Conservation (phyloP, 2,888 invertebrate genomes). For the Leptogaster cylindrica region DNA sequence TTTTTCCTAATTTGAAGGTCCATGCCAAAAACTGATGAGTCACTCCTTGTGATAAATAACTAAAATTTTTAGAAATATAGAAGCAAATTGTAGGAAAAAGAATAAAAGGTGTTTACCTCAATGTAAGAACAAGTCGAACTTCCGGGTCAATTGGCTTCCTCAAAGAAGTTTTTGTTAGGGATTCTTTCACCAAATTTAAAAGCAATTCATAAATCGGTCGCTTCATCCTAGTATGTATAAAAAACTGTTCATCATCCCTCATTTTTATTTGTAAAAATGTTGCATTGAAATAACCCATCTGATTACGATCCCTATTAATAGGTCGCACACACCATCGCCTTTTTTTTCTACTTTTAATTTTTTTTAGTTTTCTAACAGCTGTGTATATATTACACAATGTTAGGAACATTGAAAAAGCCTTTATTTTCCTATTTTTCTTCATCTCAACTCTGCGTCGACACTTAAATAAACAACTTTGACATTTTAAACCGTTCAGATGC, state of each 20-base stretch:
- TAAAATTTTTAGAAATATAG: not conserved
- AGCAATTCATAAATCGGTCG: not conserved
- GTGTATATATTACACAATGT: not conserved
- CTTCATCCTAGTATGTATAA: no score
- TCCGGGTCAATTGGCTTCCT: not conserved
- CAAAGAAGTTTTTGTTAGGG: not conserved
- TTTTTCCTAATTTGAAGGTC: constrained; percentile 36
- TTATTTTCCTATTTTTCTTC: no score
- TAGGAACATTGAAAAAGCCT: not conserved
- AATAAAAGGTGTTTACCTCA: not conserved
- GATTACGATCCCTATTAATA: not conserved
- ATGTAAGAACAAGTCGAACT: not conserved
- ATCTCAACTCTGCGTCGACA: no score
- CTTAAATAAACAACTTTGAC: no score
- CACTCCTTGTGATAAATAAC: constrained; percentile 31
- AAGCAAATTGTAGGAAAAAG: not conserved
- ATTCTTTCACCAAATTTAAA: not conserved
- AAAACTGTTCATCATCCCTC: not conserved
- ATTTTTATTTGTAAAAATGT: not conserved
- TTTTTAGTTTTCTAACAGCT: not conserved
- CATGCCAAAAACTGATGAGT: constrained; percentile 36
- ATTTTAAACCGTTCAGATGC: no score
- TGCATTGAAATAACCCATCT: not conserved
- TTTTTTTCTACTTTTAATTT: constrained; percentile 36
- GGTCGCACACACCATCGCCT: constrained; percentile 12